Evolutionary conservation across 2,797 vertebrate genomes (phyloP).

Genomic region (Silurus aristotelis): DNA sequence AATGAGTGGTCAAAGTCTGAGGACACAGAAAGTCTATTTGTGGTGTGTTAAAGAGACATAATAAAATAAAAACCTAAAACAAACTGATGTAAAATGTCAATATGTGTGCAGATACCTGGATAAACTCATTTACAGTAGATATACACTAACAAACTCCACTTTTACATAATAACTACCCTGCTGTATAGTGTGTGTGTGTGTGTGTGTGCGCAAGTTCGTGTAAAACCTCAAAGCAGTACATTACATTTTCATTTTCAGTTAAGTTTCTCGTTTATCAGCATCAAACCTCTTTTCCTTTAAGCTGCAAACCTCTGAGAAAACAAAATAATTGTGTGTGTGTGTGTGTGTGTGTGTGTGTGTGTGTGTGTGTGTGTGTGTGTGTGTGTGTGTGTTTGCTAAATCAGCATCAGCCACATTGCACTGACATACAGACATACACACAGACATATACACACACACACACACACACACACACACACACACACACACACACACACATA

Average conservation of each 20-base stretch:
- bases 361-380: conserved; percentile 13
- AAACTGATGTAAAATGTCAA: not conserved
- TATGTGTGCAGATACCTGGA: not conserved
- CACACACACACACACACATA: conserved; percentile 13
- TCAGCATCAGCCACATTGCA: not conserved
- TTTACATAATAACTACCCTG: not conserved
- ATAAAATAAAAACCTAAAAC: not conserved
- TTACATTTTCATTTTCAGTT: not conserved
- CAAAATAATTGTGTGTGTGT: not conserved
- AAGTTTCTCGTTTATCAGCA: not conserved
- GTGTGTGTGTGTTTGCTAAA: conserved; percentile 4
- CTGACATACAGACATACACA: conserved; percentile 20
- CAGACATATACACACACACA: conserved; percentile 15
- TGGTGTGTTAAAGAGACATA: not conserved
- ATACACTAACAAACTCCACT: not conserved
- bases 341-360: conserved; percentile 21
- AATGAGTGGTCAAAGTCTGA: not conserved
- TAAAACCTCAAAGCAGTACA: not conserved
- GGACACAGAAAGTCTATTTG: not conserved
- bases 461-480: conserved; percentile 18
- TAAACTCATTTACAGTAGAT: not conserved
- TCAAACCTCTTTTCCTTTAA: not conserved
- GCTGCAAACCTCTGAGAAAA: not conserved
- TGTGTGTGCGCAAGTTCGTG: conserved; percentile 15
- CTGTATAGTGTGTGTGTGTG: conserved; percentile 23